Percentiles rank a stretch among this genome's conserved stretches.
phyloP scores from a whole-genome alignment of 2,888 invertebrate genomes.

The Lithophane ornitopus region DNA sequence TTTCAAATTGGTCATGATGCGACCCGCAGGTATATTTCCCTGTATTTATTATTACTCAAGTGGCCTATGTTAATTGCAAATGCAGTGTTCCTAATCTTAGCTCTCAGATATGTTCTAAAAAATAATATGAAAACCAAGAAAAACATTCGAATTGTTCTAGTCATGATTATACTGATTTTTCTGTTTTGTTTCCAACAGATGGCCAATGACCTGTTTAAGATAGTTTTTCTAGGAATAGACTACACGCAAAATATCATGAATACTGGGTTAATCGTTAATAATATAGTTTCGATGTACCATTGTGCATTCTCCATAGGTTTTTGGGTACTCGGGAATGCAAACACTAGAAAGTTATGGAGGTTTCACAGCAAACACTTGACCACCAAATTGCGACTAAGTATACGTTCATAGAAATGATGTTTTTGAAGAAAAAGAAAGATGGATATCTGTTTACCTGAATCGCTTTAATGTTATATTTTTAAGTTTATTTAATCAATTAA shows the following conservation, averaged over 20 bases:
- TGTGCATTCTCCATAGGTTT: conserved; percentile 82
- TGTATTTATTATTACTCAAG: conserved; percentile 77
- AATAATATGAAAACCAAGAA: conserved; percentile 74
- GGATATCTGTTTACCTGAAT: not conserved
- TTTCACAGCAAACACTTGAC: conserved; percentile 50
- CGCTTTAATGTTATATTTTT: conserved; percentile 1
- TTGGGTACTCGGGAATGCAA: conserved; percentile 84
- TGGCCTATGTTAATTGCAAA: conserved; percentile 82
- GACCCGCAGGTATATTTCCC: conserved; percentile 62
- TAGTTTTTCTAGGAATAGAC: conserved; percentile 68
- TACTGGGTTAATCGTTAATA: conserved; percentile 60
- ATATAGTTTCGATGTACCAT: conserved; percentile 78
- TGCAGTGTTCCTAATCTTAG: conserved; percentile 76
- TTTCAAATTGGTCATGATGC: conserved; percentile 53
- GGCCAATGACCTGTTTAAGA: conserved; percentile 76
- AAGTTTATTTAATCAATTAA: conserved; percentile 13
- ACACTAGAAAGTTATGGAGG: conserved; percentile 81
- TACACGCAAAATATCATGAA: conserved; percentile 53
- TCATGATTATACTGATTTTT: conserved; percentile 81
- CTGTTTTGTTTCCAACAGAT: conserved; percentile 83
- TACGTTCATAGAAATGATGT: conserved; percentile 33
- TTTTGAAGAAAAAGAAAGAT: not conserved
- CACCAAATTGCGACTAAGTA: conserved; percentile 39
- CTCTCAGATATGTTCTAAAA: conserved; percentile 75
- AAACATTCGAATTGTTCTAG: conserved; percentile 75